These are phyloP conservation scores for Lymantria dispar DNA, from an alignment of 2,888 invertebrate genomes.

Conservation along the genomic window DNA sequence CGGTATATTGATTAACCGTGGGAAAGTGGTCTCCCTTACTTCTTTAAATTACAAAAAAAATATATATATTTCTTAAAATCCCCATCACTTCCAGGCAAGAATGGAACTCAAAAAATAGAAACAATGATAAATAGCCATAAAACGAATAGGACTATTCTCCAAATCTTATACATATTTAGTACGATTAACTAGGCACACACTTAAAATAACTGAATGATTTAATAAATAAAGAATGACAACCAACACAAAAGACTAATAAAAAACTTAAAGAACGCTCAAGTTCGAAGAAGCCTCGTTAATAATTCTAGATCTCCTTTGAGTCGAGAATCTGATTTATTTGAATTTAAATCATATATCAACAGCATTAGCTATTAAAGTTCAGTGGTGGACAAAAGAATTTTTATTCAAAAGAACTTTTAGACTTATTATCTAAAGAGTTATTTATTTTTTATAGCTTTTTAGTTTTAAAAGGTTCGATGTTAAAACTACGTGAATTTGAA, in stretches of 20 bases:
- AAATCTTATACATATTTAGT: too few relatives aligned
- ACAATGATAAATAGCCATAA: too few relatives aligned
- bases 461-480: background rate
- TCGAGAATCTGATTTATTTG: conserved; percentile 17
- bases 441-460: background rate
- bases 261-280: conserved; percentile 25
- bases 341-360: conserved; percentile 25
- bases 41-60: too few relatives aligned
- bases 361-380: conserved; percentile 29
- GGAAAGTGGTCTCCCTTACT: too few relatives aligned
- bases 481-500: background rate
- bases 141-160: too few relatives aligned
- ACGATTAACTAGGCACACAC: too few relatives aligned
- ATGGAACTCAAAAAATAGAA: too few relatives aligned
- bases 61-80: too few relatives aligned
- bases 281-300: conserved; percentile 28
- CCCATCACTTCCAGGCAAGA: too few relatives aligned
- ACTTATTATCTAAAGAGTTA: background rate
- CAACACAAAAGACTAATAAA: conserved; percentile 22
- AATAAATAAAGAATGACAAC: background rate
- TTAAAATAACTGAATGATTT: background rate
- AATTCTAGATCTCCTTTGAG: conserved; percentile 32
- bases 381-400: conserved; percentile 14
- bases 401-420: conserved; percentile 22
- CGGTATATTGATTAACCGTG: too few relatives aligned